Base-by-base conservation (phyloP, 2,888 invertebrate genomes). In the Leucoma salicis region DNA sequence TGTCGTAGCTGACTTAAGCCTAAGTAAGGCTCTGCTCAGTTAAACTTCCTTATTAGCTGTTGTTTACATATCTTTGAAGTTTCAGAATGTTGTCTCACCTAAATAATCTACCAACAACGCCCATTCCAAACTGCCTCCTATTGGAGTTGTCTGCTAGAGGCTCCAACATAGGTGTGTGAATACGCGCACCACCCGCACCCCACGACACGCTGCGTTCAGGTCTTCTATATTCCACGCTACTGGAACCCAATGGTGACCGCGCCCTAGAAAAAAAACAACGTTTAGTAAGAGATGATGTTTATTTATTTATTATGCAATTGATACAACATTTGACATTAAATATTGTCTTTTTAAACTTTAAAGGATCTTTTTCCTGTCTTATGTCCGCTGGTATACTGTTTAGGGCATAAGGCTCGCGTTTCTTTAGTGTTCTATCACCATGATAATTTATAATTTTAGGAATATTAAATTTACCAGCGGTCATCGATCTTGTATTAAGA, bases 141-240 rank as follows among this genome's bases (percentile, higher is more conserved):
- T 97, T 94, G 12, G 97, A 97, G 85, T 97, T 97, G 78, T 97
- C 97, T 49, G 96, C 92, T 11, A 96, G 93, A n/a, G 95, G 94
- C 70, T 96, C 96, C 42, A 98, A 90, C 62, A 96, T 91, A 37
- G 93, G 93, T 10, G 95, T 92, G 50, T 94, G 93, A 59, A 96
- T 95, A 53, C 96, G 91, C 13, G 94, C 93, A 6, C 95, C 95
- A 48, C 84, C 86, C 43, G 85, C 80, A 28, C 84, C 85, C 83
- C 79, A 85, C 32, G 80, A 87, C 52, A 82, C 84, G 56, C 71
- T 87, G 62, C 81, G 70, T 71, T 90, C 91, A 1, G 90, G 91
- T 51, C 86, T 71, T 36, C 88, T 68, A 56, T 88, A 83, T 81
- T 89, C 91, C 79, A 91, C 78, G 11, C 86, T 87, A 31, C 69